Base-by-base conservation (phyloP, 2,797 vertebrate species). In the Astyanax mexicanus region DNA sequence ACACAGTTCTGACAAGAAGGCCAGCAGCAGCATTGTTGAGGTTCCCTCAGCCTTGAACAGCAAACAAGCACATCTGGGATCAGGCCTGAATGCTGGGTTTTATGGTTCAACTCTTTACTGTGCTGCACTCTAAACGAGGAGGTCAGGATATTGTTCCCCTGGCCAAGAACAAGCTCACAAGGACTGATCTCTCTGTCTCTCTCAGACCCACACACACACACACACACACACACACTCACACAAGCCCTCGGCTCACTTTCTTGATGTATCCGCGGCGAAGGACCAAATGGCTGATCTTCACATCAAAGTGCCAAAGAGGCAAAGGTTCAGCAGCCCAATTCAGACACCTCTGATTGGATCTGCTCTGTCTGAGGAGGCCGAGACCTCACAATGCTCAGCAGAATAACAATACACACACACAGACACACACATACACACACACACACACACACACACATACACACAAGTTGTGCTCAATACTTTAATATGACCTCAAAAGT, bases 241-340 rank as follows among this genome's bases (percentile, higher is more conserved):
- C 42, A 58, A 40, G 27, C 68, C 44, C 55, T 40, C 69, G 42
- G 60, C 44, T 27, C 40, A 13, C 23, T 58, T 45, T 47, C 32
- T 38, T 77, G 38, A 79, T 79, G 69, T 65, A 79, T 81, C 73
- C 42, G 69, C 69, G 64, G 68, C 60, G 58, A 81, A 72, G 69
- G 80, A 80, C 74, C 51, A 37, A 78, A 64, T 60, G 77, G 67
- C 71, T 74, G 67, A 58, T 79, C 67, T 85, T 79, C 82, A 78
- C 82, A 84, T 87, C 84, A 87, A 90, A 90, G 84, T 74, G 64
- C 71, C 78, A 61, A 13, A 27, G 72, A 72, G 83, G 62, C 69
- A 78, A 77, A 65, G 79, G 81, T 72, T 80, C 65, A 74, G 44
- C 65, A 45, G 69, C 74, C 69, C 76, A 69, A 78, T 74, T 73